Percentiles rank a stretch among this genome's conserved stretches.
phyloP scores from a whole-genome alignment of 2,888 invertebrate genomes.

The Caenorhabditis sp. region DNA sequence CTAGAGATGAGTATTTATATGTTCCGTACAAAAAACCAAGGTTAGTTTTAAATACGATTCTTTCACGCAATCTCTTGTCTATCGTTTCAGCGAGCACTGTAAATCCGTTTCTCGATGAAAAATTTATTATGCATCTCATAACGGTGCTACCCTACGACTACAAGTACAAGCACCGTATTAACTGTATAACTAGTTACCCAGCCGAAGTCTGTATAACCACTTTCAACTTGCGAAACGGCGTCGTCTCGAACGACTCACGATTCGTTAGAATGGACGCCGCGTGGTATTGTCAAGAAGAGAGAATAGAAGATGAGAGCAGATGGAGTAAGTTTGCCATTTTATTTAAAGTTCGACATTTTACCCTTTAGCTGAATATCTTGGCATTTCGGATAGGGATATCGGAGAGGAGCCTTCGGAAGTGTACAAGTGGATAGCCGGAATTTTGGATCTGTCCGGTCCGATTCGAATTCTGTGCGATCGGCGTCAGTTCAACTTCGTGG shows the following conservation, averaged over 20 bases:
- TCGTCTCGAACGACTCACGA: not conserved
- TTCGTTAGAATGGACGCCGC: not conserved
- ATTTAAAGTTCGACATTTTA: no score
- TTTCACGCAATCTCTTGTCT: no score
- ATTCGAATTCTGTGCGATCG: not conserved
- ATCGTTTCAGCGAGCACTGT: not conserved
- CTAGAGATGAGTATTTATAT: no score
- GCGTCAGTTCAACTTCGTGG: conserved; percentile 19
- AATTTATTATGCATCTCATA: no score
- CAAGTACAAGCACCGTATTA: not conserved
- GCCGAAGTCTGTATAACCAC: conserved; percentile 29
- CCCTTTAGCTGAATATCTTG: no score
- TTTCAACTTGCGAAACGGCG: conserved; percentile 15
- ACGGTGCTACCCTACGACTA: conserved; percentile 17
- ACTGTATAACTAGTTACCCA: conserved; percentile 8
- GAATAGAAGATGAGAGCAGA: no score
- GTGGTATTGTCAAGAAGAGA: not conserved
- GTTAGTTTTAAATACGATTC: no score
- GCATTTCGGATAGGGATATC: no score
- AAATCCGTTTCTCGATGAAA: not conserved
- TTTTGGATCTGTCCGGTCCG: not conserved
- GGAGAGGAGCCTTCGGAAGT: not conserved
- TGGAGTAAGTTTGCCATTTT: no score
- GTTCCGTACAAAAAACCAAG: no score
- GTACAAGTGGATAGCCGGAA: not conserved